Evolutionary conservation across 2,113 vertebrate genomes (phyloP).

Genomic region (Sterrhoptilus dennistouni): DNA sequence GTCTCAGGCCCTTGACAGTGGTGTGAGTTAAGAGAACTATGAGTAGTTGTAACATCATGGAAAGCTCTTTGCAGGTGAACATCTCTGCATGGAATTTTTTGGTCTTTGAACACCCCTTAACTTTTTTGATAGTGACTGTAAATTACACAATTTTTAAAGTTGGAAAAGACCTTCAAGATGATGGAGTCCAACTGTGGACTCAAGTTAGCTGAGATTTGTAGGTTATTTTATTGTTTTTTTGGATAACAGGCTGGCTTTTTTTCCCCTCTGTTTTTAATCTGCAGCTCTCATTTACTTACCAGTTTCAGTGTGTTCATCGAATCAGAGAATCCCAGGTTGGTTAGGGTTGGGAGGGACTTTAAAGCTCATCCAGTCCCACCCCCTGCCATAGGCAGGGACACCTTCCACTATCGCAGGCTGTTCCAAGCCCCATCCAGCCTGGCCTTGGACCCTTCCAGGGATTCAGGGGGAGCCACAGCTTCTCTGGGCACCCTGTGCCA

Average conservation of each 20-base stretch:
- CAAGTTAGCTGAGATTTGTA: not conserved
- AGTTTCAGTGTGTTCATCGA: not conserved
- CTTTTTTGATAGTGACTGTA: not conserved
- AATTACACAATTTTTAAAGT: not conserved
- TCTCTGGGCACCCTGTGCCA: not conserved
- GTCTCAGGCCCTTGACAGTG: not conserved
- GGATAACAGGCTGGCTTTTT: not conserved
- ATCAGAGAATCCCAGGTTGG: not conserved
- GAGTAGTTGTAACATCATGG: not conserved
- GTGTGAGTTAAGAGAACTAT: not conserved
- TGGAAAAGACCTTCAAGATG: not conserved
- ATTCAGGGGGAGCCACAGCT: not conserved
- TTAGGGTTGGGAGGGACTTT: not conserved
- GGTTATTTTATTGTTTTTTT: not conserved
- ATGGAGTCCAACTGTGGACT: not conserved
- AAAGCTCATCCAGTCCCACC: not conserved
- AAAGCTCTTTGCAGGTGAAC: not conserved
- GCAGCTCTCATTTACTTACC: not conserved
- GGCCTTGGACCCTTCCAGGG: not conserved
- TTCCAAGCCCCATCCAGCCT: accelerated
- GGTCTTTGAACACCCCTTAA: not conserved
- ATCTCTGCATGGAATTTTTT: not conserved
- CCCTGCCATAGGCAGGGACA: not conserved
- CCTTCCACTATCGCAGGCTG: accelerated
- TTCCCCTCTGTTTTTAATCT: not conserved